Base-by-base conservation (phyloP, 2,888 invertebrate species). In the Lomographa bimaculata region DNA sequence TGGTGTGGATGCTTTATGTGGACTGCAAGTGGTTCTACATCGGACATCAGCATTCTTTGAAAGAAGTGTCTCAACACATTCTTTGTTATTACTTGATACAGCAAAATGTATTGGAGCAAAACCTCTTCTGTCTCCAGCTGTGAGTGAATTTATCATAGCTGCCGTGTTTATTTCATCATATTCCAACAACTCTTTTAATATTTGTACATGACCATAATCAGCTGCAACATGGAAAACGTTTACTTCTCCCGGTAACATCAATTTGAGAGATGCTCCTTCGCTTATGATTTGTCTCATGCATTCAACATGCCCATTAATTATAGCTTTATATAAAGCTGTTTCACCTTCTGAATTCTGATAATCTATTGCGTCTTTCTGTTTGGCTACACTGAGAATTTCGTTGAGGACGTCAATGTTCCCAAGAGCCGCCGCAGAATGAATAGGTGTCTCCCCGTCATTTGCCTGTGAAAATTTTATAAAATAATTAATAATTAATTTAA, bases 171-270 rank as follows among this genome's bases (percentile, higher is more conserved):
- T 48, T 69, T 85, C 65, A 61, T 90, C 64, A 61, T 81, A 61
- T 59, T 81, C 78, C 12, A 93, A 58, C 23, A 93, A 70, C 10
- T 80, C 68, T 60, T 83, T 83, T 5, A 93, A 79, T 56, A 92
- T 90, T 34, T 89, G 86, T 7, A 79, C 51, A 41, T 91, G 81
- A 0, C 92, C 91, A 48, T 82, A 64, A 53, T 90, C 90, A 20
- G 92, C 90, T 17, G 93, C 92, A 39, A 91, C 71, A 49, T 93
- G 92, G n/a, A 93, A 71, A 26, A 92, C 87, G 20, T 90, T 93
- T 0, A 85, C 71, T 10, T 89, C 76, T 7, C 86, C 86, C 7
- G 81, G 79, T 23, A 90, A 57, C 27, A 68, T 77, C 7, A 81
- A 68, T 53, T 79, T 79, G 1, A 90, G 56, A 1, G 83, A 79